phyloP scores from a whole-genome alignment of 1,140 invertebrate species.

The Drosophila ficusphila region DNA sequence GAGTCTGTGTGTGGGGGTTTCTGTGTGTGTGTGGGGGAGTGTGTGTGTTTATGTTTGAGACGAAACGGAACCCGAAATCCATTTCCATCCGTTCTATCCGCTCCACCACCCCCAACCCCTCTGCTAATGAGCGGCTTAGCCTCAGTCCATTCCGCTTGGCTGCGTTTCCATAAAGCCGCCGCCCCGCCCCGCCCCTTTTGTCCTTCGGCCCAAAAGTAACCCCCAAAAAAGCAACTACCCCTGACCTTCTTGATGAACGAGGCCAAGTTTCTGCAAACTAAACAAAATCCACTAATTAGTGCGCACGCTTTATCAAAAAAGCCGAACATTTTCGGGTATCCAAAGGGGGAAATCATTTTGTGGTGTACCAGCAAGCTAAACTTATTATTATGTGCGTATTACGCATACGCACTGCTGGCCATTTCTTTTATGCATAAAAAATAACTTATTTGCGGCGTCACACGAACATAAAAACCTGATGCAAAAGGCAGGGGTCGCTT shows the following conservation, averaged over 20 bases:
- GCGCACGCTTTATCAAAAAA: conserved; percentile 51
- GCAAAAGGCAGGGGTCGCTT: conserved; percentile 8
- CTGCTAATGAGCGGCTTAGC: conserved; percentile 66
- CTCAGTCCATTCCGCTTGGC: conserved; percentile 59
- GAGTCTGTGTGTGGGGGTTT: too few relatives aligned
- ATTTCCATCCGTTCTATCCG: conserved; percentile 16
- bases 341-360: conserved; percentile 10
- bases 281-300: conserved; percentile 72
- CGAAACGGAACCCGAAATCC: conserved; percentile 23
- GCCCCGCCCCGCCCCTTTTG: conserved; percentile 7
- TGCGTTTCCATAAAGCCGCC: conserved; percentile 56
- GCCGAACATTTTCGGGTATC: neutral
- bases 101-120: conserved; percentile 5
- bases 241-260: conserved; percentile 20
- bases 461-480: conserved; percentile 55
- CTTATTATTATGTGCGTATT: conserved; percentile 44
- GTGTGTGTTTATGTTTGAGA: too few relatives aligned
- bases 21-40: too few relatives aligned
- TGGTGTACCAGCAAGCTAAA: conserved; percentile 21
- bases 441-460: conserved; percentile 49
- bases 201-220: conserved; percentile 37
- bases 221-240: conserved; percentile 39
- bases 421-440: conserved; percentile 36
- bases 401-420: conserved; percentile 54
- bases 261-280: conserved; percentile 64